These are phyloP conservation scores for Hedychridium roseum DNA, from an alignment of 2,888 invertebrate genomes.

Conservation along the genomic window DNA sequence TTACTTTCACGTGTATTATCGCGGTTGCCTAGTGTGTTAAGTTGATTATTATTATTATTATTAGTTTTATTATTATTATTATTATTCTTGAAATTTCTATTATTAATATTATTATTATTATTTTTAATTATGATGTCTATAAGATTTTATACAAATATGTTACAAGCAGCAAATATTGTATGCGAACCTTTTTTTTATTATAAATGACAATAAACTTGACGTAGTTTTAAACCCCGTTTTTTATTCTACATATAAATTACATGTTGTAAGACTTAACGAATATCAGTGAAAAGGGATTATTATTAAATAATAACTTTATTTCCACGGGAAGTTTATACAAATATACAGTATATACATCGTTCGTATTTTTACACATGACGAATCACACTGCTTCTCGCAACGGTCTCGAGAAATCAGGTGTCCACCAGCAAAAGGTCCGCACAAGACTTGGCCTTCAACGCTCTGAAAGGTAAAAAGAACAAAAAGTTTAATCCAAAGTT, in stretches of 20 bases:
- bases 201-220: slow-evolving; percentile 40
- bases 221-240: slow-evolving; percentile 29
- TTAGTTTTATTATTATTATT: slow-evolving; percentile 9
- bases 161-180: slow-evolving; percentile 29
- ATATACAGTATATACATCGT: slow-evolving; percentile 50
- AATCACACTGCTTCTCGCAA: slow-evolving; percentile 15
- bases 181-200: slow-evolving; percentile 26
- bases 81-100: slow-evolving; percentile 18
- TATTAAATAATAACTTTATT: slow-evolving; percentile 45
- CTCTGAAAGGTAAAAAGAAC: slow-evolving; percentile 66
- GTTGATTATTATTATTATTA: slow-evolving; percentile 25
- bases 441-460: slow-evolving; percentile 77
- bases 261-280: not conserved
- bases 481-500: not conserved
- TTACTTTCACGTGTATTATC: too few relatives aligned
- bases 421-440: slow-evolving; percentile 74
- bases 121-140: slow-evolving; percentile 23
- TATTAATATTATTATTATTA: slow-evolving; percentile 20
- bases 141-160: slow-evolving; percentile 44
- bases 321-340: slow-evolving; percentile 32
- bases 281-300: not conserved
- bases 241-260: slow-evolving; percentile 13
- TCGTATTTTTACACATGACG: slow-evolving; percentile 18
- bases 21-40: slow-evolving; percentile 35
- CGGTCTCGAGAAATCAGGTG: slow-evolving; percentile 57